A percentile compares a stretch with the other conserved stretches of the same genome.
phyloP scores from a whole-genome alignment of 2,888 invertebrate genomes.

The Caenorhabditis wallacei region DNA sequence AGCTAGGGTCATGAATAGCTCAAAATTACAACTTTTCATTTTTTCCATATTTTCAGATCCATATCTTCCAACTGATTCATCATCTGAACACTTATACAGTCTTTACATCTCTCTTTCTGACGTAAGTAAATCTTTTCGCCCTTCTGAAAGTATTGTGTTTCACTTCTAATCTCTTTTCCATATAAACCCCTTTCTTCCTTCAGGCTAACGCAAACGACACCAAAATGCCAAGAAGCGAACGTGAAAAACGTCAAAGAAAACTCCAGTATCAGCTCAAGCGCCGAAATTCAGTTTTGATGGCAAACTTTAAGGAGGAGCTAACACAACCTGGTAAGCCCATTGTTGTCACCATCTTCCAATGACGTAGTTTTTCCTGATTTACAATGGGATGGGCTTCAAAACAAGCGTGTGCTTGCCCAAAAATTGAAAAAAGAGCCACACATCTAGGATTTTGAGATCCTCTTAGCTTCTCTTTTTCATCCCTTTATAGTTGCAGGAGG shows the following conservation, averaged over 20 bases:
- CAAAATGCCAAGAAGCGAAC: constrained; percentile 56
- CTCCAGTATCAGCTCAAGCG: constrained; percentile 58
- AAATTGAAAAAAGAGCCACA: constrained; percentile 41
- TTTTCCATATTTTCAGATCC: constrained; percentile 61
- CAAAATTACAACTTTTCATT: no score
- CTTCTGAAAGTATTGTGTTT: constrained; percentile 3
- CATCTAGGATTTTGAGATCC: neutral
- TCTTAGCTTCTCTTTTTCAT: neutral
- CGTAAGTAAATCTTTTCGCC: constrained; percentile 42
- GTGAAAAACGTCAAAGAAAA: constrained; percentile 48
- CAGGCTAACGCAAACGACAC: constrained; percentile 55
- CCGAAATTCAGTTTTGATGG: constrained; percentile 56
- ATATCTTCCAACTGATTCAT: constrained; percentile 20
- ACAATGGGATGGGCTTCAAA: constrained; percentile 18
- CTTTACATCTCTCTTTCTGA: constrained; percentile 48
- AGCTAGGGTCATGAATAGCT: no score
- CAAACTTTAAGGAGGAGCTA: constrained; percentile 51
- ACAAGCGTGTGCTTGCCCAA: constrained; percentile 39
- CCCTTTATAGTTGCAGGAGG: constrained; percentile 10
- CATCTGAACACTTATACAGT: constrained; percentile 49
- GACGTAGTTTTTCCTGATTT: constrained; percentile 35
- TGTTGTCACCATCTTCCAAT: neutral
- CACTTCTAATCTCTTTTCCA: constrained; percentile 1
- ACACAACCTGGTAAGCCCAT: constrained; percentile 29
- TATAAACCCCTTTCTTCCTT: neutral